Base-by-base conservation (phyloP, 2,888 invertebrate genomes). In the Sarcophaga subvicina region DNA sequence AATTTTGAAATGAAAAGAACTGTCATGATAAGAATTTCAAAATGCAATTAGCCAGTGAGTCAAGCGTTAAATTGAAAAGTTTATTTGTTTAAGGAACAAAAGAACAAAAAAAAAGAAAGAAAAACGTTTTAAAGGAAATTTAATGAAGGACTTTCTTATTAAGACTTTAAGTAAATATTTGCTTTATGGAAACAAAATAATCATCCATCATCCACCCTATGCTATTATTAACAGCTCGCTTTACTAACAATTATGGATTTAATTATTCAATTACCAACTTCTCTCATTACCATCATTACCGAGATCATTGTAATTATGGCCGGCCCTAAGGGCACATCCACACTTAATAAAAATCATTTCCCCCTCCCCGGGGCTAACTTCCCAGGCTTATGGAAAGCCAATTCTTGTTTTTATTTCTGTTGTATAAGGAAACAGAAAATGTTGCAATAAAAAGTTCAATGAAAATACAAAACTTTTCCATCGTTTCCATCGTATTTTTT, bases 11-110 rank as follows among this genome's bases (percentile, higher is more conserved):
- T 59, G 8, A 60, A 25, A 8, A 8, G 25, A 73, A 60, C 66
- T 72, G 47, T 22, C 76, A 80, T 66, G 73, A 80, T 62, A 80
- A 80, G 59, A 71, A 80, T 80, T 71, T 63, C 22, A 76, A 84
- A 84, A 67, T 76, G 75, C 84, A 84, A 84, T 84, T 84, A 84
- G 66, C 11, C 49, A 72, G 71, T 80, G 49, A 76, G 54, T 69
- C 60, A 77, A 72, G 80, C 80, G 72, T 77, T 76, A 76, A 80
- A 80, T 85, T 85, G 47, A 69, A 67, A 85, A 62, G 4, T 78
- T 67, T 59, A 71, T n/a, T 17, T n/a, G 10, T 12, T 10, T 8
- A 2, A 37, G 10, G 2, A 37, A 37, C 2, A 37, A 10, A 10
- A 37, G 2, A 54, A 5, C 3, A 12, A 25, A 49, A 69, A 22